phyloP scores from a whole-genome alignment of 1,140 invertebrate genomes.

The Saccostrea echinata region DNA sequence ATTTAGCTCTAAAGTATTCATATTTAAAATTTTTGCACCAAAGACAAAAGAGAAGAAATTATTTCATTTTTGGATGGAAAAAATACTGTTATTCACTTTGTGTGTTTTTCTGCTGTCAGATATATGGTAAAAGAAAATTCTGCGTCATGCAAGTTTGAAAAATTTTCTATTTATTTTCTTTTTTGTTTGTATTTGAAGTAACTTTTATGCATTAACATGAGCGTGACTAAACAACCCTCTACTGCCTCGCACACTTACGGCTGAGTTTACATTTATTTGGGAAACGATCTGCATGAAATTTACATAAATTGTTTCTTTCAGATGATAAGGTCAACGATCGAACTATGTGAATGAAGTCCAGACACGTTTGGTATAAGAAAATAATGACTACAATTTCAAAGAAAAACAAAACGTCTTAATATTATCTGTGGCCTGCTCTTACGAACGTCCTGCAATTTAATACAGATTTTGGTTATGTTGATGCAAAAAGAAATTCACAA shows the following conservation, averaged over 20 bases:
- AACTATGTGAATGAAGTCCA: conserved; percentile 10
- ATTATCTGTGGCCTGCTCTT: background rate
- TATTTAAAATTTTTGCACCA: too few species aligned
- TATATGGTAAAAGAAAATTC: background rate
- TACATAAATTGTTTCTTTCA: conserved; percentile 36
- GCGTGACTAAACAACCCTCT: background rate
- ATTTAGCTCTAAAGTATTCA: too few species aligned
- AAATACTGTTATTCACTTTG: background rate
- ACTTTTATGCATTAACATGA: conserved; percentile 6
- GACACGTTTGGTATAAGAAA: background rate
- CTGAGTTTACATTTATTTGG: conserved; percentile 22
- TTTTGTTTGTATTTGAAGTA: too few species aligned
- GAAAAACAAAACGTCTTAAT: background rate
- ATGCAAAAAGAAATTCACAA: too few species aligned
- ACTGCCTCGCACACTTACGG: background rate
- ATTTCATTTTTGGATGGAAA: too few species aligned
- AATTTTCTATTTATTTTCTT: too few species aligned
- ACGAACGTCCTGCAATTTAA: too few species aligned
- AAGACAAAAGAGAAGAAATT: too few species aligned
- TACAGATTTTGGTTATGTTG: too few species aligned
- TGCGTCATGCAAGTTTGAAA: background rate
- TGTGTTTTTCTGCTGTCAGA: background rate
- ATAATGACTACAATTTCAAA: background rate
- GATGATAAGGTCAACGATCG: conserved; percentile 33
- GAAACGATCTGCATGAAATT: conserved; percentile 29